Percentiles rank a stretch among this genome's conserved stretches.
Conservation (phyloP, 2,113 vertebrate genomes). For the Phalacrocorax carbo region DNA sequence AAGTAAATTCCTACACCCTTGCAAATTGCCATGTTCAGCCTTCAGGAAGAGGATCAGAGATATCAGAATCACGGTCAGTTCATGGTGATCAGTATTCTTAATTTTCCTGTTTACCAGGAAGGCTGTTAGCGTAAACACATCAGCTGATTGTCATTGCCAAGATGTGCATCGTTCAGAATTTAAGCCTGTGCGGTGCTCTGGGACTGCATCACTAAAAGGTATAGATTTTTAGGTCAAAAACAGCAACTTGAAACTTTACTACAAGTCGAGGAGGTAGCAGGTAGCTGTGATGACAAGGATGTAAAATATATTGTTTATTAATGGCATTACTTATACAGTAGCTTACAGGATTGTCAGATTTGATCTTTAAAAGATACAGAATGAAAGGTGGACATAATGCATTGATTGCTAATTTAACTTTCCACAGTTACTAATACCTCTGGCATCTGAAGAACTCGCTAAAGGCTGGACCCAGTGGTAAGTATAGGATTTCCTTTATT, state of each 20-base stretch:
- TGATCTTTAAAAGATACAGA: background rate
- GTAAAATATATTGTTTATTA: background rate
- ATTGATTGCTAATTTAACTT: background rate
- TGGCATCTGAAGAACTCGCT: constrained; percentile 84
- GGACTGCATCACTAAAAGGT: background rate
- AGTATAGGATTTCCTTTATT: constrained; percentile 17
- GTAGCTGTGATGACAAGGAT: background rate
- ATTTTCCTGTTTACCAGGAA: background rate
- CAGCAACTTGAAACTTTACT: background rate
- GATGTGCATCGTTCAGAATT: background rate
- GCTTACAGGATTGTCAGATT: background rate
- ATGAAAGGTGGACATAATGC: background rate
- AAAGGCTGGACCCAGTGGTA: constrained; percentile 94
- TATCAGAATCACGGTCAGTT: background rate
- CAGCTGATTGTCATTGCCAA: background rate
- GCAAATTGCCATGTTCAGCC: background rate
- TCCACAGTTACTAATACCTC: constrained; percentile 83
- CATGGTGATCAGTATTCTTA: background rate
- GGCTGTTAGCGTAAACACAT: background rate
- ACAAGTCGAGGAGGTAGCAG: background rate
- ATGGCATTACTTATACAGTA: background rate
- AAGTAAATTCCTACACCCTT: background rate
- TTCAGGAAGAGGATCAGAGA: background rate
- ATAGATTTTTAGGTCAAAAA: background rate
- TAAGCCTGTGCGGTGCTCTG: background rate